Conservation (phyloP, 2,113 vertebrate species). For the Meriones unguiculatus region DNA sequence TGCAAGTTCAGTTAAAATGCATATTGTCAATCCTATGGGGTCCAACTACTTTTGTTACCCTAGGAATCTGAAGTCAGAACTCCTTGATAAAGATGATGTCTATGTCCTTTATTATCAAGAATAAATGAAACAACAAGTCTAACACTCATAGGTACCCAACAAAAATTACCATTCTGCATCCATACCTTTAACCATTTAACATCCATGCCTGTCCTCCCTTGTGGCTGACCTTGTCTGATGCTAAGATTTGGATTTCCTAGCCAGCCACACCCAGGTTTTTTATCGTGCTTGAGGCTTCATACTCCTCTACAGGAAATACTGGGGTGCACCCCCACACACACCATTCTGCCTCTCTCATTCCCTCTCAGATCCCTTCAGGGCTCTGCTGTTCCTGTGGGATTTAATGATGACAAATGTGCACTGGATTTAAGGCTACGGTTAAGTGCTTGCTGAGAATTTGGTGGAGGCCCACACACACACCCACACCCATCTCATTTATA, state of each 20-base stretch:
- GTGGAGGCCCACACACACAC: slow-evolving; percentile 19
- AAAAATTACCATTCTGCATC: background rate
- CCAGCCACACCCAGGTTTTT: background rate
- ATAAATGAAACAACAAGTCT: background rate
- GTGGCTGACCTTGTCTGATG: background rate
- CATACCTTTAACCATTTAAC: background rate
- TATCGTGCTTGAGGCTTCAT: background rate
- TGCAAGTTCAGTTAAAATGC: background rate
- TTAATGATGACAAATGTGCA: slow-evolving; percentile 69
- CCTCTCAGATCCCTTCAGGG: background rate
- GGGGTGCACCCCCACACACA: no score
- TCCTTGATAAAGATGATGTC: background rate
- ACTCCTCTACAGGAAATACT: rapidly evolving
- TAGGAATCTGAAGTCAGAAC: slow-evolving; percentile 20
- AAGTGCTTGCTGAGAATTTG: slow-evolving; percentile 72
- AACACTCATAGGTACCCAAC: background rate
- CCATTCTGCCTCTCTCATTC: background rate
- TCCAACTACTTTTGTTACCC: background rate
- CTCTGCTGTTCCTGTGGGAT: background rate
- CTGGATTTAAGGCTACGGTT: slow-evolving; percentile 52
- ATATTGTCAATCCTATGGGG: background rate
- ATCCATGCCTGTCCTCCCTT: background rate
- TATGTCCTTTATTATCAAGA: background rate
- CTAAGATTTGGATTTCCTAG: background rate
- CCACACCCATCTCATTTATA: slow-evolving; percentile 70